phyloP scores from a whole-genome alignment of 2,113 vertebrate genomes.

The Fregata magnificens region DNA sequence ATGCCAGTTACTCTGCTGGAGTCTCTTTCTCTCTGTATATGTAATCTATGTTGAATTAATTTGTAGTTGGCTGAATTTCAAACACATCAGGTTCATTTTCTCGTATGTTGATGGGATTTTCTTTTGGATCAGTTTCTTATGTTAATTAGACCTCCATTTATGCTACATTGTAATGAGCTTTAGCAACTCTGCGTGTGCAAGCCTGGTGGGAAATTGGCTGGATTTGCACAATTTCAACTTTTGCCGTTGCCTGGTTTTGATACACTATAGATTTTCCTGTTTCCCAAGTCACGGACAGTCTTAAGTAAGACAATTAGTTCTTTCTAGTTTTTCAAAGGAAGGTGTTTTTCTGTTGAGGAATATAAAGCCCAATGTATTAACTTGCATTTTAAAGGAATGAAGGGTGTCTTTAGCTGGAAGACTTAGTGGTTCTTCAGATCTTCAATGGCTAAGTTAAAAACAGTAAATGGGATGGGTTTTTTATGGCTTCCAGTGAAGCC shows the following conservation, averaged over 20 bases:
- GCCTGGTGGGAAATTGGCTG: constrained; percentile 20
- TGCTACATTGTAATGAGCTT: constrained; percentile 25
- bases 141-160: constrained; percentile 53
- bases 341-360: not conserved
- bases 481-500: not conserved
- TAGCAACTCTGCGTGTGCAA: not conserved
- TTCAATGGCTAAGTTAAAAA: not conserved
- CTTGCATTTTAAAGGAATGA: not conserved
- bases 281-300: not conserved
- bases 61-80: constrained; percentile 64
- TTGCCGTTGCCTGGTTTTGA: not conserved
- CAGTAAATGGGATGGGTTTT: not conserved
- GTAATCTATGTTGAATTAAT: constrained; percentile 58
- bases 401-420: not conserved
- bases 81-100: constrained; percentile 32
- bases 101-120: constrained; percentile 55
- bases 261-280: not conserved
- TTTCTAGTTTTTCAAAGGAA: not conserved
- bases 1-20: constrained; percentile 47
- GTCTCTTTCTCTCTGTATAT: constrained; percentile 9
- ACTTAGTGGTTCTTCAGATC: not conserved
- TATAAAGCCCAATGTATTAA: not conserved
- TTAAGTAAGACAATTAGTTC: not conserved
- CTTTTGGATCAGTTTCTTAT: constrained; percentile 35
- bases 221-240: not conserved